These are phyloP conservation scores for Dromas ardeola DNA, from an alignment of 2,113 vertebrate genomes.

Conservation along the genomic window DNA sequence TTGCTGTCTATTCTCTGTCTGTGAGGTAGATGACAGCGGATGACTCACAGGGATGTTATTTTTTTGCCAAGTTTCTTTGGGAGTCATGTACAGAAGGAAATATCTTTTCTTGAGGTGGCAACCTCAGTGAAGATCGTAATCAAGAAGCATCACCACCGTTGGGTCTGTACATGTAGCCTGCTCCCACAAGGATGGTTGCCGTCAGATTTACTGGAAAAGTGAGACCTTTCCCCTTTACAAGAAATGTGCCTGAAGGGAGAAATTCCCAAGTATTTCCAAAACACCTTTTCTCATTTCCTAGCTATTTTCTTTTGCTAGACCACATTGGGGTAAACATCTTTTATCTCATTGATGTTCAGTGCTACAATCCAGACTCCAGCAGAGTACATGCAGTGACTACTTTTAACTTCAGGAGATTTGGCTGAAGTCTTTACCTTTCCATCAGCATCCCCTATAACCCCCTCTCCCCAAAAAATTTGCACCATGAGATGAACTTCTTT, in stretches of 20 bases:
- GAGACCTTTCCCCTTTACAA: slow-evolving; percentile 21
- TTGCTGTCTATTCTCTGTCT: neutral
- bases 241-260: slow-evolving; percentile 47
- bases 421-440: neutral
- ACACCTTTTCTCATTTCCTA: slow-evolving; percentile 63
- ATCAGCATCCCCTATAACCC: neutral
- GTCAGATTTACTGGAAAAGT: slow-evolving; percentile 31
- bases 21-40: neutral
- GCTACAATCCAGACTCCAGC: neutral
- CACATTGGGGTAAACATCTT: slow-evolving; percentile 28
- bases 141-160: slow-evolving; percentile 2
- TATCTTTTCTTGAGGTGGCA: slow-evolving; percentile 24
- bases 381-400: neutral
- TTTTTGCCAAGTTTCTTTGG: slow-evolving; percentile 33
- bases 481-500: neutral
- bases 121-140: slow-evolving; percentile 4
- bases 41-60: slow-evolving; percentile 19
- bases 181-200: neutral
- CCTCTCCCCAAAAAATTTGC: neutral
- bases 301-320: slow-evolving; percentile 19
- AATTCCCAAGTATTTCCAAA: slow-evolving; percentile 52
- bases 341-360: slow-evolving; percentile 12
- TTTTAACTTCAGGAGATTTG: neutral
- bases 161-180: slow-evolving; percentile 50
- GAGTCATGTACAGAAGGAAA: slow-evolving; percentile 27